A percentile compares a stretch with the other conserved stretches of the same genome.
Evolutionary conservation across 2,888 invertebrate species (phyloP).

Genomic region (Tenthredo livida): DNA sequence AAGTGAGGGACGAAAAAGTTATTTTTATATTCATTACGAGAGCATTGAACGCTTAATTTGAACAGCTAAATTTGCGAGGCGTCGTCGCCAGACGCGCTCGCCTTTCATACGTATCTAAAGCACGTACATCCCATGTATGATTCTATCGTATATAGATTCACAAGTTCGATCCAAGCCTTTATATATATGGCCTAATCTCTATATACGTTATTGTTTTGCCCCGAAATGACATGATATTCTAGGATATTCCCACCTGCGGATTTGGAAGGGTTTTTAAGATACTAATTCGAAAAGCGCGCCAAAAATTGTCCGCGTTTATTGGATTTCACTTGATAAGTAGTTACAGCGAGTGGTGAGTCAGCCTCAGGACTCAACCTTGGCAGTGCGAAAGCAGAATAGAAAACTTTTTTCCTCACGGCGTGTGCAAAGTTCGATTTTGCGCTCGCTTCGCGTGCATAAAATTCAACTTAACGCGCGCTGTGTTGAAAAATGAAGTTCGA

Average conservation of each 20-base stretch:
- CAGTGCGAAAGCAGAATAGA: constrained; percentile 2
- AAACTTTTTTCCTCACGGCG: too few species aligned
- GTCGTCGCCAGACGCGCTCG: constrained; percentile 43
- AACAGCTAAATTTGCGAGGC: constrained; percentile 44
- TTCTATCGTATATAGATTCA: not conserved
- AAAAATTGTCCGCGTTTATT: not conserved
- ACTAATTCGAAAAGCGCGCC: not conserved
- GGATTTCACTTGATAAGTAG: not conserved
- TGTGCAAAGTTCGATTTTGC: too few species aligned
- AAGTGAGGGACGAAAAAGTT: constrained; percentile 24
- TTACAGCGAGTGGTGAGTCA: constrained; percentile 21
- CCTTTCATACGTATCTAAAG: constrained; percentile 23
- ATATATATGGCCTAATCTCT: not conserved
- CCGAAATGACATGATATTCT: too few species aligned
- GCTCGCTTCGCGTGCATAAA: too few species aligned
- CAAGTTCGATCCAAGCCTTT: not conserved
- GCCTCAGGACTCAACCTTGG: not conserved
- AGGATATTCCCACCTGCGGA: not conserved
- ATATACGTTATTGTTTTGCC: too few species aligned
- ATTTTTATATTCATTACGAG: constrained; percentile 45
- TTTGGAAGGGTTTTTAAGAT: not conserved
- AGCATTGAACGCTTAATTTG: constrained; percentile 43
- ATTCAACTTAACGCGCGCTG: too few species aligned
- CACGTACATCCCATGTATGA: not conserved
- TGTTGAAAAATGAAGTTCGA: too few species aligned